phyloP scores from a whole-genome alignment of 2,113 vertebrate genomes.

The Strigops habroptila region DNA sequence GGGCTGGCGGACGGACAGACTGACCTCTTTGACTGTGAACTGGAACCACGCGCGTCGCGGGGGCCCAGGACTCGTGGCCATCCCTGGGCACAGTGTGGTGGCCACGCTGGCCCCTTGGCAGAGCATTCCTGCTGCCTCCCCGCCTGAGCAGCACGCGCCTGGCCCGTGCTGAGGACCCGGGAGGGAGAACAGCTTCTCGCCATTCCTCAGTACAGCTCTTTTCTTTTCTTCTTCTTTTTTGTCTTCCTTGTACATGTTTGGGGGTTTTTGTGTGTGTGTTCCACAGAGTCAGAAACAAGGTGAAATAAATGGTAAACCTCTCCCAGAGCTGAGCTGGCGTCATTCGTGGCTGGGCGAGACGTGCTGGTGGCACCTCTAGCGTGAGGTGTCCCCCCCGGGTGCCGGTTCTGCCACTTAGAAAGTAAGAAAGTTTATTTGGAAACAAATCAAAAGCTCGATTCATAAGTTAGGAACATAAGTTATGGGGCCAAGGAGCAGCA shows the following conservation, averaged over 20 bases:
- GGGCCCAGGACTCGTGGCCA: background rate
- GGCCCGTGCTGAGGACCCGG: background rate
- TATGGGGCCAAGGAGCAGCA: background rate
- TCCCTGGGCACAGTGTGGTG: background rate
- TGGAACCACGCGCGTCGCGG: background rate
- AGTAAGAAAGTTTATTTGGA: slow-evolving; percentile 57
- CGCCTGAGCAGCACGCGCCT: background rate
- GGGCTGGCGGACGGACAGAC: background rate
- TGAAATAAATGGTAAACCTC: slow-evolving; percentile 70
- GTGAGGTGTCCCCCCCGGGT: background rate
- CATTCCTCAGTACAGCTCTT: slow-evolving; percentile 31
- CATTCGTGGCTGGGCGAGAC: background rate
- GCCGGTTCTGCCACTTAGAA: background rate
- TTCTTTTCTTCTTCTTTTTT: background rate
- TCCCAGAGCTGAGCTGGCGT: background rate
- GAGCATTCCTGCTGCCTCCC: slow-evolving; percentile 7
- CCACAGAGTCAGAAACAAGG: slow-evolving; percentile 63
- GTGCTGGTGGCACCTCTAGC: fast-evolving
- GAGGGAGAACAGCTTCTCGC: slow-evolving; percentile 1
- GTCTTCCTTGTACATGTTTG: slow-evolving; percentile 73
- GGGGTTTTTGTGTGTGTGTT: slow-evolving; percentile 67
- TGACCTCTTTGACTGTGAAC: slow-evolving; percentile 16
- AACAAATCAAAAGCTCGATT: slow-evolving; percentile 38
- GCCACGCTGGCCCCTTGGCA: background rate
- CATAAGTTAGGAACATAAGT: slow-evolving; percentile 48